Base-by-base conservation (phyloP, 2,113 vertebrate species). In the Gyps fulvus region DNA sequence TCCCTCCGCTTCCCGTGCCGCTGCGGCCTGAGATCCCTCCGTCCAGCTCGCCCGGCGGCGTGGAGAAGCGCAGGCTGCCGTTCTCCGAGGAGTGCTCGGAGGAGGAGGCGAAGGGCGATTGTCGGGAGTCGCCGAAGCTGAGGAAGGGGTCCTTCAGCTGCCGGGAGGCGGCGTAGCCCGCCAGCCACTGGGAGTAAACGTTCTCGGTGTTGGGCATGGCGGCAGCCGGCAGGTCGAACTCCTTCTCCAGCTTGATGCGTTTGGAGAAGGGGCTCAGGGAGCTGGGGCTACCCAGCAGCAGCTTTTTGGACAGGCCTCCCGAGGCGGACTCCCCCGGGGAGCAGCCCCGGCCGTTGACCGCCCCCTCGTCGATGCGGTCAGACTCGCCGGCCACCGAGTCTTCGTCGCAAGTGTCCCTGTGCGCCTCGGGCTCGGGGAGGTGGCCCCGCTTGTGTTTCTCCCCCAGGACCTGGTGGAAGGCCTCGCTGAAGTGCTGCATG, bases 101-200 rank as follows among this genome's bases (percentile, higher is more conserved):
- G 63, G 99, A 99, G 93, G 99, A 99, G 98, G 99, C 99, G 91
- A 99, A 99, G 98, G 99, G 99, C 98, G 99, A 99, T 99, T 99
- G 99, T 99, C 99, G 99, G 98, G 99, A 99, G 98, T 99, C 99
- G 89, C 99, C 99, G 96, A 99, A 99, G 98, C 98, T 99, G 95
- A 99, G 99, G 98, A 99, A 99, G 97, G 99, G 99, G 98, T 99
- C 99, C 98, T 99, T 99, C 98, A 99, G 99, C 99, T 99, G 99
- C 98, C 99, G 98, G 52, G 99, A 99, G 96, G 99, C 99, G 43
- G 99, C 99, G 10, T 99, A 99, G 97, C 99, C 99, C 15, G 99
- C 99, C 94, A 99, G 98, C 99, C 99, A 99, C 98, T 99, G 99
- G 76, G 99, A 99, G 98, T 99, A 99, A 97, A 99, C 99, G 96